A percentile compares a stretch with the other conserved stretches of the same genome.
phyloP scores from a whole-genome alignment of 2,113 vertebrate genomes.

The Pedetes capensis region DNA sequence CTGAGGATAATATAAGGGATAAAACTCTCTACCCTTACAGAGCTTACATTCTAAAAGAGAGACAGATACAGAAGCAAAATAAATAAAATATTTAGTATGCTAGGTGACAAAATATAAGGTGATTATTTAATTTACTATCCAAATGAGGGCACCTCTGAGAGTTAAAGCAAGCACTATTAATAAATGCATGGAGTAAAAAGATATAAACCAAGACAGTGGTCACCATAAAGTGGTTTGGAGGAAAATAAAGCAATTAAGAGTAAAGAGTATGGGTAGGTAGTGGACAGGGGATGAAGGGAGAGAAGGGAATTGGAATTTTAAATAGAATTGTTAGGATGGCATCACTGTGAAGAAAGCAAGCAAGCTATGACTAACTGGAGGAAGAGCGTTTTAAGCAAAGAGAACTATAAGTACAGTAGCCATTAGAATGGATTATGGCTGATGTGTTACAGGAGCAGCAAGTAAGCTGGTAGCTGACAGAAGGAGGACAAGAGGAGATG shows the following conservation, averaged over 20 bases:
- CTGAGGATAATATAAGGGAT: neutral
- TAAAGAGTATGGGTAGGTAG: neutral
- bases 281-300: neutral
- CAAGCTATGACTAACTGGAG: neutral
- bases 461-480: neutral
- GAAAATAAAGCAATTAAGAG: neutral
- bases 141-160: neutral
- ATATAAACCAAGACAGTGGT: neutral
- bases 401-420: neutral
- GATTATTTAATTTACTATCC: neutral
- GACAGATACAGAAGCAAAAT: neutral
- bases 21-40: neutral
- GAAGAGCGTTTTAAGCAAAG: neutral
- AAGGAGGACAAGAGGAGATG: neutral
- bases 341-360: neutral
- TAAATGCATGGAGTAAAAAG: neutral
- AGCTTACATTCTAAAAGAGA: neutral
- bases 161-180: neutral
- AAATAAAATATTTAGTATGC: neutral
- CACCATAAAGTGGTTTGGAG: neutral
- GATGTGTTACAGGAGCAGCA: neutral
- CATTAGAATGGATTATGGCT: neutral
- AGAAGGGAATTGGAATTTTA: neutral
- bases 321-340: neutral
- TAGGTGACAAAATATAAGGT: neutral